These are phyloP conservation scores for Thamnaconus septentrionalis DNA, from an alignment of 2,113 vertebrate genomes.

Conservation along the genomic window DNA sequence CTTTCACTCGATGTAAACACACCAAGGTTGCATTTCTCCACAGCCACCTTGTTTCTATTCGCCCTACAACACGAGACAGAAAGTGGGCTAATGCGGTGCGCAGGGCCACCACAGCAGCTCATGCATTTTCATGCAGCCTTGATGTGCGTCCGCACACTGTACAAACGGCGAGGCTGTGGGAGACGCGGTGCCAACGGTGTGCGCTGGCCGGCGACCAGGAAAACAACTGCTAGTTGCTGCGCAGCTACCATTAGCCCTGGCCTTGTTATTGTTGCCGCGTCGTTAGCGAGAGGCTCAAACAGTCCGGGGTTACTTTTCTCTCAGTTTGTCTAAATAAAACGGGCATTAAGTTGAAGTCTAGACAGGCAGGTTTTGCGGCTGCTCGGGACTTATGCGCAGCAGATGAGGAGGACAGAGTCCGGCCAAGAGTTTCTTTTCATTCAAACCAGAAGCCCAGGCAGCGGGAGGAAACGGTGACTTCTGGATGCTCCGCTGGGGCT, in stretches of 20 bases:
- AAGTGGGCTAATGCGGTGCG: constrained; percentile 1
- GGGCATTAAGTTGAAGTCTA: constrained; percentile 48
- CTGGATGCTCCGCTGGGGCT: constrained; percentile 32
- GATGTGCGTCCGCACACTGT: constrained; percentile 21
- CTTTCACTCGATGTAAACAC: no score
- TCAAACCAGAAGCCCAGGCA: constrained; percentile 63
- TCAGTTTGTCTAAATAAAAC: constrained; percentile 64
- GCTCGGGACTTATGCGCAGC: constrained; percentile 38
- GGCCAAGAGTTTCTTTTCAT: constrained; percentile 45
- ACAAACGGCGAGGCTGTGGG: not conserved
- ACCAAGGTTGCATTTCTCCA: no score
- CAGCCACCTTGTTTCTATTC: no score
- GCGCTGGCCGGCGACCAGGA: constrained; percentile 27
- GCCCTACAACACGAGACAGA: no score
- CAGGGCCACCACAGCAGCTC: constrained; percentile 17
- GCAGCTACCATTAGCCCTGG: not conserved
- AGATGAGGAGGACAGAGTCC: constrained; percentile 9
- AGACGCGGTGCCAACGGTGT: constrained; percentile 3
- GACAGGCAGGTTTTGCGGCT: constrained; percentile 42
- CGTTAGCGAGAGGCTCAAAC: constrained; percentile 54
- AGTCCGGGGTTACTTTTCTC: constrained; percentile 67
- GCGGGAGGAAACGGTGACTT: constrained; percentile 34
- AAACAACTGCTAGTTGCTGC: constrained; percentile 23
- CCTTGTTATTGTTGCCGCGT: constrained; percentile 38
- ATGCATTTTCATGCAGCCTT: constrained; percentile 29